Conservation (phyloP, 2,888 invertebrate species). For the Ephialtes manifestator region DNA sequence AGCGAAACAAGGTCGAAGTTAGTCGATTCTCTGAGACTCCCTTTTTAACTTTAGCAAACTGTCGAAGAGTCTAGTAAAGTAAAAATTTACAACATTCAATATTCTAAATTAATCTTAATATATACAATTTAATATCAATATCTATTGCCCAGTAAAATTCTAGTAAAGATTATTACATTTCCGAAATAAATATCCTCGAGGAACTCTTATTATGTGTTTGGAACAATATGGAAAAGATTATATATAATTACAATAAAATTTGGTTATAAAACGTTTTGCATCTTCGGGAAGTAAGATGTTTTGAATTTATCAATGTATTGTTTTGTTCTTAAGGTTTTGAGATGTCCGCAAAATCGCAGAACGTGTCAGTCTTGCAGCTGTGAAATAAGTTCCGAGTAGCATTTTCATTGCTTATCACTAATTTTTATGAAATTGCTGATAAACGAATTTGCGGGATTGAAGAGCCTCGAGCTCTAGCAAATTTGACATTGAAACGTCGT, state of each 20-base stretch:
- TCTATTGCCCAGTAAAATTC: too few species aligned
- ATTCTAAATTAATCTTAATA: not conserved
- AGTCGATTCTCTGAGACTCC: constrained; percentile 74
- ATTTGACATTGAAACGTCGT: not conserved
- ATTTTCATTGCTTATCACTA: not conserved
- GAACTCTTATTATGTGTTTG: too few species aligned
- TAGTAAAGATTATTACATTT: too few species aligned
- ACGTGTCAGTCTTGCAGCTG: not conserved
- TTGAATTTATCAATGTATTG: not conserved
- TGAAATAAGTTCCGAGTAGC: too few species aligned
- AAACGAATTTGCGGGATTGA: not conserved
- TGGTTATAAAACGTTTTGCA: not conserved
- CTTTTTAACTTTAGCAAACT: constrained; percentile 57
- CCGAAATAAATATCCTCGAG: too few species aligned
- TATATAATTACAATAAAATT: too few species aligned
- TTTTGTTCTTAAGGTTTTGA: not conserved
- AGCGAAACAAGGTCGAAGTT: constrained; percentile 59
- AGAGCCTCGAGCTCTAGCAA: not conserved
- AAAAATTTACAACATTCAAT: not conserved
- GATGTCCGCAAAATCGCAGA: not conserved
- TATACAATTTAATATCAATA: too few species aligned
- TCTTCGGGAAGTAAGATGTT: not conserved
- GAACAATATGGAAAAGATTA: too few species aligned
- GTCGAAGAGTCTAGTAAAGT: not conserved
- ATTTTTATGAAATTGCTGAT: not conserved